Base-by-base conservation (phyloP, 2,888 invertebrate genomes). In the Drosophila vallismaia region DNA sequence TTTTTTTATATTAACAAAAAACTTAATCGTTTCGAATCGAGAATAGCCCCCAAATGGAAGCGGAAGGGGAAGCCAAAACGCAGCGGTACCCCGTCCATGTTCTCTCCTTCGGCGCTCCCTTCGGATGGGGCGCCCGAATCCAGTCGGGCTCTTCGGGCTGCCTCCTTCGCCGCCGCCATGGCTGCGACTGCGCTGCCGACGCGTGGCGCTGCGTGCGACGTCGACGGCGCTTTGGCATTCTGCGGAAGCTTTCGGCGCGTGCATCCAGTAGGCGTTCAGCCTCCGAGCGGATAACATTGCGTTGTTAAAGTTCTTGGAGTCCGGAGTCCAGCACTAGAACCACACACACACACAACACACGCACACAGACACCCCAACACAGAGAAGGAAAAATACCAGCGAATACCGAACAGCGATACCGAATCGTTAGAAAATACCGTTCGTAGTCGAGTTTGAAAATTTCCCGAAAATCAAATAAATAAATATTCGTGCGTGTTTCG, bases 251-350 rank as follows among this genome's bases (percentile, higher is more conserved):
- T 81, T 76, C 79, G 81, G 84, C 79, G 83, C 76, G 74, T 80
- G 74, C 68, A 80, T 90, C 89, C 90, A 91, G 91, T 91, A 90
- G 91, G 91, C 91, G 91, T 90, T 91, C 91, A 91, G 91, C 91
- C 91, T 91, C 91, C 91, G 91, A 91, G 91, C 90, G 91, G 91
- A 91, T 90, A 90, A 91, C 91, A 91, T 88, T 88, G 83, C 81
- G 89, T 82, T 82, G 81, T 82, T 82, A 75, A 84, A 81, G 74
- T 86, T 86, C 81, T 86, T 82, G 80, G 83, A 82, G 86, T 55
- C 75, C 28, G 80, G 83, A 79, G 86, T 36, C 45, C 52, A 51
- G 56, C 67, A 50, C 48, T 38, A 49, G 51, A 10, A 8, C 42
- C 14, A 14, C 12, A 42, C 12, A 9, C 42, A 42, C 42, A 7